Evolutionary conservation across 2,888 invertebrate genomes (phyloP).

Genomic region (Ceraclea dissimilis): DNA sequence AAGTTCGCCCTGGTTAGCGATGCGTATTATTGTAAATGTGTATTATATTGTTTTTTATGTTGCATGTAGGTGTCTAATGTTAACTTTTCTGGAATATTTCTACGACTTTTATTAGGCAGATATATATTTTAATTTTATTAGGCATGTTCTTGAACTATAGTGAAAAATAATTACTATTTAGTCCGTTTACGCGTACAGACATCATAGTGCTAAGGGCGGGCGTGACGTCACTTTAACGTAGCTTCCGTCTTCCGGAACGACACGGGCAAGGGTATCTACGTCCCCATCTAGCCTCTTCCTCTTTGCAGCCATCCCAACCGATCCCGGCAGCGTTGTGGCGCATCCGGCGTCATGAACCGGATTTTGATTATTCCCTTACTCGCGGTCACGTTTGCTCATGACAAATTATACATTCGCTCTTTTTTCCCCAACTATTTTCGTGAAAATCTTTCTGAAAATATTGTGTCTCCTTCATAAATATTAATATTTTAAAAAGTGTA

Average conservation of each 20-base stretch:
- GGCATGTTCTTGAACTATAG: too few species aligned
- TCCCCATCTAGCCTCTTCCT: background rate
- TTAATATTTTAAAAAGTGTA: too few species aligned
- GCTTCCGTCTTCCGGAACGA: constrained; percentile 17
- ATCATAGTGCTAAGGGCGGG: constrained; percentile 5
- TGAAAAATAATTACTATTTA: background rate
- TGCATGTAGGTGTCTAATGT: too few species aligned
- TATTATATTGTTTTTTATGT: too few species aligned
- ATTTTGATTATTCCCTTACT: constrained; percentile 19
- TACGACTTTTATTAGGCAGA: too few species aligned
- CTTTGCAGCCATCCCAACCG: background rate
- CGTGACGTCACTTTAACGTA: constrained; percentile 13
- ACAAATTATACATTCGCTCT: constrained; percentile 15
- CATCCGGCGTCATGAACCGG: constrained; percentile 19
- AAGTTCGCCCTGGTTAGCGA: too few species aligned
- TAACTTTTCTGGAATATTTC: too few species aligned
- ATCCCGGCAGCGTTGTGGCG: background rate
- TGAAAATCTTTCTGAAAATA: too few species aligned
- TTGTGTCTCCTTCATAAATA: too few species aligned
- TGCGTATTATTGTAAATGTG: too few species aligned
- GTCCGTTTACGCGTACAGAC: background rate
- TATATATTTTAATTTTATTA: too few species aligned
- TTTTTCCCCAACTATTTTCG: too few species aligned
- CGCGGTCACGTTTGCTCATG: constrained; percentile 18
- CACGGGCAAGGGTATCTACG: background rate